These are phyloP conservation scores for Apostichopus parvimensis DNA, from an alignment of 35 echinoderm and acorn worm species.

Conservation along the genomic window DNA sequence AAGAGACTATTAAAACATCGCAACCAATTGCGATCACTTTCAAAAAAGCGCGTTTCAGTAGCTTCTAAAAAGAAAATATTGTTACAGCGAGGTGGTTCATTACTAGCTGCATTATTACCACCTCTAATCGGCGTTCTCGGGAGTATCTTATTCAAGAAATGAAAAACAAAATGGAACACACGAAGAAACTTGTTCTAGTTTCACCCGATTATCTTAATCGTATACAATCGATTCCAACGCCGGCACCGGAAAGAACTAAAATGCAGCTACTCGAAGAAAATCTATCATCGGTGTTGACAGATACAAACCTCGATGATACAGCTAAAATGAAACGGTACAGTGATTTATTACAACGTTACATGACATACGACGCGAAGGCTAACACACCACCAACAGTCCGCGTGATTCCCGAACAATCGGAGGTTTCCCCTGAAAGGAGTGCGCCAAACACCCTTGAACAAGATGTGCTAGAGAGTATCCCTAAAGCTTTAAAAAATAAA, in stretches of 20 bases:
- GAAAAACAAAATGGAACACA: background rate
- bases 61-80: background rate
- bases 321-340: slow-evolving; percentile 41
- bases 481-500: slow-evolving; percentile 40
- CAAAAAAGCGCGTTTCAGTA: background rate
- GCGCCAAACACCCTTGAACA: background rate
- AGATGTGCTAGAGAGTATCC: slow-evolving; percentile 35
- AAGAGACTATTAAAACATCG: slow-evolving; percentile 17
- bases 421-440: background rate
- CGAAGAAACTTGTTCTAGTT: slow-evolving; percentile 25
- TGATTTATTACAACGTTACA: background rate
- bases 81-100: background rate
- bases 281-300: background rate
- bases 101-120: slow-evolving; percentile 12
- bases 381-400: background rate
- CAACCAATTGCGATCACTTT: background rate
- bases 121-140: slow-evolving; percentile 27
- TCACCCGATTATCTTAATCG: slow-evolving; percentile 13
- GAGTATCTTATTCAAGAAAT: background rate
- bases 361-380: background rate
- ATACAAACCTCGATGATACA: slow-evolving; percentile 1
- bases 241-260: slow-evolving; percentile 16
- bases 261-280: slow-evolving; percentile 6
- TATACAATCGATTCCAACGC: background rate
- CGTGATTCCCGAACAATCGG: background rate